Conservation (phyloP, 2,888 invertebrate genomes). For the Brenthis daphne region DNA sequence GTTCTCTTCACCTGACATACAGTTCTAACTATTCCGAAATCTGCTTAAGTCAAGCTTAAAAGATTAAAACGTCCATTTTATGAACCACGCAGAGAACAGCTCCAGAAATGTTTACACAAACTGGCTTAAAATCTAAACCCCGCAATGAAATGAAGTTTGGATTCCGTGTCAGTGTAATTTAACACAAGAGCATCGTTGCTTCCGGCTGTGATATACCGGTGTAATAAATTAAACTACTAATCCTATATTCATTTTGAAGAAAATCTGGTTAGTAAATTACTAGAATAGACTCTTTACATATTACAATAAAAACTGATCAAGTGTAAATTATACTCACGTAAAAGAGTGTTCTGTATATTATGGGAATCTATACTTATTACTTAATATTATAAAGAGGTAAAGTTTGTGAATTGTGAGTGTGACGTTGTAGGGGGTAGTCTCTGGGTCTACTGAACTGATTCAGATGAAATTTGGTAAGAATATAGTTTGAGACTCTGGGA, state of each 20-base stretch:
- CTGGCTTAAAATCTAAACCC: conserved; percentile 16
- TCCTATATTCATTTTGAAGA: neutral
- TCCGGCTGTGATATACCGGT: neutral
- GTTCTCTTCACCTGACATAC: conserved; percentile 1
- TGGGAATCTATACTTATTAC: no score
- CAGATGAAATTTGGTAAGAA: no score
- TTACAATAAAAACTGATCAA: no score
- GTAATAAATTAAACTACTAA: neutral
- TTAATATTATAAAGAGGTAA: no score
- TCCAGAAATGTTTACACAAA: conserved; percentile 16
- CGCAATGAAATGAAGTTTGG: conserved; percentile 4
- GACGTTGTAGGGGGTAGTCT: no score
- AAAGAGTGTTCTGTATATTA: no score
- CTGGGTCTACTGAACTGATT: no score
- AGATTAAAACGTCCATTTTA: conserved; percentile 24
- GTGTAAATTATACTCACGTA: no score
- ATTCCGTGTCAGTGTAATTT: conserved; percentile 13
- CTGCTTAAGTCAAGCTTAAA: conserved; percentile 21
- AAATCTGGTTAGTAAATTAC: neutral
- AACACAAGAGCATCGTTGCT: conserved; percentile 4
- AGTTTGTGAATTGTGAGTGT: no score
- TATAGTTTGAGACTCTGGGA: no score
- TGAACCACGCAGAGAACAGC: conserved; percentile 16
- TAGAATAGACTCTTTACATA: neutral
- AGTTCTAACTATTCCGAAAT: conserved; percentile 5